These are phyloP conservation scores for Heliornis fulica DNA, from an alignment of 2,113 vertebrate species.

Conservation along the genomic window DNA sequence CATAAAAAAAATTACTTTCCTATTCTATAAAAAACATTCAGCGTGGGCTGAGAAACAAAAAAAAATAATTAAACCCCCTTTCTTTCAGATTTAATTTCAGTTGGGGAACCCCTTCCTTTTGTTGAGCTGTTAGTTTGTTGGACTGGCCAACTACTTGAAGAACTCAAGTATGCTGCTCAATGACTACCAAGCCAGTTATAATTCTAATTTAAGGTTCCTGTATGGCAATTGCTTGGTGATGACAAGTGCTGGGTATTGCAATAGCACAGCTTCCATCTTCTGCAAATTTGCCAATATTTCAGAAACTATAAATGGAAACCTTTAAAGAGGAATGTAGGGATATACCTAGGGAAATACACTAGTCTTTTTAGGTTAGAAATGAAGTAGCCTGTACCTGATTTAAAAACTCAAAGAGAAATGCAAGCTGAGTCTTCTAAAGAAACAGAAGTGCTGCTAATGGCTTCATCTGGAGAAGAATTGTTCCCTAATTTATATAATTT, in stretches of 20 bases:
- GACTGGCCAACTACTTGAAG: not conserved
- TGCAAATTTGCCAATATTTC: constrained; percentile 24
- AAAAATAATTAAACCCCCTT: not conserved
- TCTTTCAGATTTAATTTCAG: not conserved
- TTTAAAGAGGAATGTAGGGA: not conserved
- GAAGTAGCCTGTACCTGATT: not conserved
- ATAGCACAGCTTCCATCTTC: constrained; percentile 25
- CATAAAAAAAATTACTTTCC: not conserved
- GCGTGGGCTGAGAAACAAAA: not conserved
- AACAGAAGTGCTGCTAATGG: not conserved
- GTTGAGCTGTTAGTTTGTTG: not conserved
- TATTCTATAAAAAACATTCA: not conserved
- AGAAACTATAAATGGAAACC: constrained; percentile 16
- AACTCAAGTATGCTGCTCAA: constrained; percentile 9
- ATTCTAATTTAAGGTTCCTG: constrained; percentile 25
- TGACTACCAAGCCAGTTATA: not conserved
- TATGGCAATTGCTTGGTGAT: constrained; percentile 7
- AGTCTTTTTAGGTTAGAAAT: not conserved
- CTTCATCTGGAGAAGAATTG: not conserved
- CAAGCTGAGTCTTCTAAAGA: not conserved
- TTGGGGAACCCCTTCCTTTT: not conserved
- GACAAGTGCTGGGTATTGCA: constrained; percentile 25
- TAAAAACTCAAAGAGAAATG: not conserved
- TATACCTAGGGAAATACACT: not conserved
- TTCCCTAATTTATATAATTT: not conserved